phyloP scores from a whole-genome alignment of 2,888 invertebrate genomes.

The Agrypnus murinus region DNA sequence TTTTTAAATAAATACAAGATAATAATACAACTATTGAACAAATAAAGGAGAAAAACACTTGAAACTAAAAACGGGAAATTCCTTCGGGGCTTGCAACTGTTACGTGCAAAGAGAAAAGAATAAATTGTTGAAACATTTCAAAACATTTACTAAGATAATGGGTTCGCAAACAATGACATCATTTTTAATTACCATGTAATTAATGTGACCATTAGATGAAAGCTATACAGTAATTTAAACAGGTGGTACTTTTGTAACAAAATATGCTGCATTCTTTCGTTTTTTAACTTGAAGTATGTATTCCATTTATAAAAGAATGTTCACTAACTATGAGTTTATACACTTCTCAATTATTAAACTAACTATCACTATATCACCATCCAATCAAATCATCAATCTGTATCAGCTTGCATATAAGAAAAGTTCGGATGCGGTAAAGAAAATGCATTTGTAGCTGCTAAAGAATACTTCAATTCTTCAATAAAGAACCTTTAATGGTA shows the following conservation, averaged over 20 bases:
- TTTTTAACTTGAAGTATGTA: too few relatives aligned
- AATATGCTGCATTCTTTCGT: not conserved
- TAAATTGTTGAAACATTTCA: conserved; percentile 53
- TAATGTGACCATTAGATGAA: conserved; percentile 37
- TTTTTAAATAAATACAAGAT: conserved; percentile 11
- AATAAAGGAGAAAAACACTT: conserved; percentile 39
- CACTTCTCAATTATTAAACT: too few relatives aligned
- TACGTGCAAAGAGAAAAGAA: conserved; percentile 35
- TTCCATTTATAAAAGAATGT: too few relatives aligned
- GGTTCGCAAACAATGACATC: conserved; percentile 64
- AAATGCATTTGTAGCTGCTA: too few relatives aligned
- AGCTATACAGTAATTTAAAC: conserved; percentile 36
- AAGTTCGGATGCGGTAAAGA: too few relatives aligned
- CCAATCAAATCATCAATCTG: too few relatives aligned
- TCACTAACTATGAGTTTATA: too few relatives aligned
- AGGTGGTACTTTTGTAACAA: conserved; percentile 34
- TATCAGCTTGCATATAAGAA: too few relatives aligned
- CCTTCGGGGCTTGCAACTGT: conserved; percentile 41
- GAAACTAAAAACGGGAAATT: conserved; percentile 3
- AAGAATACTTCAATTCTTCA: too few relatives aligned
- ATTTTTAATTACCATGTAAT: conserved; percentile 52
- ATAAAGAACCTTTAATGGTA: too few relatives aligned
- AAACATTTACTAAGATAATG: conserved; percentile 68
- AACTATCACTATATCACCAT: too few relatives aligned
- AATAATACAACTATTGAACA: conserved; percentile 6